A percentile compares a stretch with the other conserved stretches of the same genome.
Evolutionary conservation across 2,888 invertebrate genomes (phyloP).

Genomic region (Dynastes grantii): DNA sequence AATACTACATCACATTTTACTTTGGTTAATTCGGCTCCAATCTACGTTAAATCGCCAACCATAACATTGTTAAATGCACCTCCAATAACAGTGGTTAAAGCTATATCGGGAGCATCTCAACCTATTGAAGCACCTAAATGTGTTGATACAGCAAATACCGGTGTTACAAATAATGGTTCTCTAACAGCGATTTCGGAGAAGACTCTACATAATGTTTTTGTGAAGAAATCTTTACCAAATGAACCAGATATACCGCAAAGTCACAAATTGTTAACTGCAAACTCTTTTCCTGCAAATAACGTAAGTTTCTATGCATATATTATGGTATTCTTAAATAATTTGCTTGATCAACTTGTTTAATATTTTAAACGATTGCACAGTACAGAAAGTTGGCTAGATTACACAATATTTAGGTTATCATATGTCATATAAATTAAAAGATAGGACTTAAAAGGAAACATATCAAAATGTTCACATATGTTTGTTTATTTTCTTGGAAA

Average conservation of each 20-base stretch:
- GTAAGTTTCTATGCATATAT: constrained; percentile 60
- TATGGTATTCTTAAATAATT: background rate
- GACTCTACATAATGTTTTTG: constrained; percentile 67
- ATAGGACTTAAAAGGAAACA: too few species aligned
- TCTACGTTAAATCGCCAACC: constrained; percentile 62
- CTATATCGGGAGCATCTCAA: constrained; percentile 56
- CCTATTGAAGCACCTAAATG: constrained; percentile 33
- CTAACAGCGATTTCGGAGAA: constrained; percentile 55
- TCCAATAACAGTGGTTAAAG: constrained; percentile 67
- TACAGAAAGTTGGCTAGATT: background rate
- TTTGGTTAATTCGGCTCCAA: constrained; percentile 65
- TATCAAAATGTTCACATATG: too few species aligned
- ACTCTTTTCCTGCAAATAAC: constrained; percentile 66
- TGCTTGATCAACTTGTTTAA: background rate
- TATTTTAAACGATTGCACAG: background rate
- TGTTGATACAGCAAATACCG: constrained; percentile 42
- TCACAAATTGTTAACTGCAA: constrained; percentile 67
- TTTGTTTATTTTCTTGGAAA: too few species aligned
- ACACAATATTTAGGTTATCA: too few species aligned
- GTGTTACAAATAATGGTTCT: constrained; percentile 53
- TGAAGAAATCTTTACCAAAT: constrained; percentile 64
- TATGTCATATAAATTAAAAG: too few species aligned
- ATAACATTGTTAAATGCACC: constrained; percentile 68
- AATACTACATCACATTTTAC: constrained; percentile 67
- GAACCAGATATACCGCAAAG: constrained; percentile 64